Evolutionary conservation across 2,113 vertebrate species (phyloP).

Genomic region (Dipodomys ordii): DNA sequence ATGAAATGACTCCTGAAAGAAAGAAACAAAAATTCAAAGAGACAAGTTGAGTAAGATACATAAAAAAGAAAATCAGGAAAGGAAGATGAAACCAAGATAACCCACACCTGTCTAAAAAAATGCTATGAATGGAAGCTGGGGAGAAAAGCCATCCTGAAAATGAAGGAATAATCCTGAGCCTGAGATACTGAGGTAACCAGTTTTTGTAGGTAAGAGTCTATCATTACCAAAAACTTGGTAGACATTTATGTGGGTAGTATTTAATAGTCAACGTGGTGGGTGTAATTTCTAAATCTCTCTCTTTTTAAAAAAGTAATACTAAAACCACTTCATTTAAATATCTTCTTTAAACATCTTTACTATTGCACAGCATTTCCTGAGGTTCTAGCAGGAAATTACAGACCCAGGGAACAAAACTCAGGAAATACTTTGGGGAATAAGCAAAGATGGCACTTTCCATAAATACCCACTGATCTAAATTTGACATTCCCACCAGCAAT

Average conservation of each 20-base stretch:
- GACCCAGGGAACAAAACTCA: conserved; percentile 53
- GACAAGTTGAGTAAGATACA: neutral
- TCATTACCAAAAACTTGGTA: neutral
- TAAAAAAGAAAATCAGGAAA: neutral
- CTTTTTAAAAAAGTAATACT: neutral
- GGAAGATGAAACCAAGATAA: neutral
- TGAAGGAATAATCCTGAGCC: neutral
- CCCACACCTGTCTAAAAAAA: too few relatives aligned
- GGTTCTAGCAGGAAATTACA: conserved; percentile 65
- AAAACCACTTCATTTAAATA: conserved; percentile 37
- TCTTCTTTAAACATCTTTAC: conserved; percentile 39
- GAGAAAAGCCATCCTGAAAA: neutral
- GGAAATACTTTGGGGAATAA: conserved; percentile 58
- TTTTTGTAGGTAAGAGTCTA: neutral
- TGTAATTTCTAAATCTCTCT: neutral
- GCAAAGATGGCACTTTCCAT: conserved; percentile 50
- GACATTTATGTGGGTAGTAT: neutral
- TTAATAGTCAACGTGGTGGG: neutral
- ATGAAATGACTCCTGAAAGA: neutral
- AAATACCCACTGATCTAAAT: conserved; percentile 38
- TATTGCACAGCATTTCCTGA: neutral
- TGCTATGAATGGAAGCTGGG: too few relatives aligned
- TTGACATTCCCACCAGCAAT: conserved; percentile 8
- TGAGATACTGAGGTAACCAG: neutral
- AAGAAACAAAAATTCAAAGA: conserved; percentile 13